Conservation (phyloP, 2,797 vertebrate species). For the Melanitta fusca region DNA sequence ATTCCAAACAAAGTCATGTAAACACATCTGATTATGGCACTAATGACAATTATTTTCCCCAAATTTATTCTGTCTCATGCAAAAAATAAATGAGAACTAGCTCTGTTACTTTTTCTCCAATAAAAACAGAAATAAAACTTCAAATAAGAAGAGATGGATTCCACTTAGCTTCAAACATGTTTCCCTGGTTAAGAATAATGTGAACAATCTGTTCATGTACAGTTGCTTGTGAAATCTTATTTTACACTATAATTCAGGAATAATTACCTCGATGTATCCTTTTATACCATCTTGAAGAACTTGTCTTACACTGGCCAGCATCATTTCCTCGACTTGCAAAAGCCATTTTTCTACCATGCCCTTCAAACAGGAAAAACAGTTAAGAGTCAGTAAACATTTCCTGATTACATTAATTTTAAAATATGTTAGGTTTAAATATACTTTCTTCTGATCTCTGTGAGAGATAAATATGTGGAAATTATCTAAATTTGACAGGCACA, state of each 20-base stretch:
- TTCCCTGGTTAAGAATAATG: not conserved
- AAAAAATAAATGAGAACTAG: not conserved
- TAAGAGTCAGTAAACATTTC: not conserved
- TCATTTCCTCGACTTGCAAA: slow-evolving; percentile 88
- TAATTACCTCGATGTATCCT: slow-evolving; percentile 85
- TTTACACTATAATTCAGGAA: not conserved
- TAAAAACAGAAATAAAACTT: not conserved
- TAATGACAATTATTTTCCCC: not conserved
- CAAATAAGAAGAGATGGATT: not conserved
- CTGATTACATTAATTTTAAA: not conserved
- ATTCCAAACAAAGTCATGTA: not conserved
- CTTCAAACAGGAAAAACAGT: slow-evolving; percentile 70
- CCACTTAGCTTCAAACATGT: not conserved
- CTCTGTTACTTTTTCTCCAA: not conserved
- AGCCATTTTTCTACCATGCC: slow-evolving; percentile 98
- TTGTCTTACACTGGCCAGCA: slow-evolving; percentile 87
- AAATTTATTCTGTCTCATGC: not conserved
- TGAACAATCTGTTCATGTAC: not conserved
- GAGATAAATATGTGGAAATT: not conserved
- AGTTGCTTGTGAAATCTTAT: not conserved
- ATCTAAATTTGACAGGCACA: not conserved
- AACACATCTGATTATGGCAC: not conserved
- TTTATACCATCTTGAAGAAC: slow-evolving; percentile 85
- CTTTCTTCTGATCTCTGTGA: not conserved
- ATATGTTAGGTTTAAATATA: not conserved